Evolutionary conservation across 2,888 invertebrate genomes (phyloP), one percentile per base, ranked within the genome.

Genomic region (Parnassius orleans): DNA sequence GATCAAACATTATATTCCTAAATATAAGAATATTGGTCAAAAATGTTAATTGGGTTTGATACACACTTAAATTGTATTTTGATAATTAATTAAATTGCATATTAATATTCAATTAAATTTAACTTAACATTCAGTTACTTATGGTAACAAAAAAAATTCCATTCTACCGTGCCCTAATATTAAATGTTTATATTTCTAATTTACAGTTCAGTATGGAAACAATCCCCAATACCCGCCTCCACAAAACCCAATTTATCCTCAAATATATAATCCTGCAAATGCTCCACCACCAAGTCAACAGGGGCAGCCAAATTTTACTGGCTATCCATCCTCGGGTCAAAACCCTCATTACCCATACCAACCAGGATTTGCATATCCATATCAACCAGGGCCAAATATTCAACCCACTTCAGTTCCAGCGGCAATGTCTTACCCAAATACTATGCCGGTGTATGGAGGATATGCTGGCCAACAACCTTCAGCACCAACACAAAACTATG

Each of bases 241-340:
- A 1, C 84, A 81, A 64, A 80, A 81, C 46, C 81, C 78, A 56
- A 81, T 87, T 3, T 88, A 88, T 68, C 87, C 88, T 7, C 82
- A 85, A 57, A 69, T 86, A 42, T 82, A 81, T 64, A 83, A 83
- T 59, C 80, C 78, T 11, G 74, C 75, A 9, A 84, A 84, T 71
- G 80, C 81, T 1, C 80, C 80, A 0, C 75, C 78, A 0, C 78
- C 75, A 1, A 70, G 68, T 2, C 77, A 76, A 57, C 68, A 76
- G 0, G 72, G 69, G 1, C 79, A 78, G 51, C 72, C 73, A 1
- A 66, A 73, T 9, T 79, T 77, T 41, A 73, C 71, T 9, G 73
- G 71, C 10, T 64, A 65, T 19, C 67, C 65, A 14, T 60, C 52
- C 1, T 68, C 67, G 1, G 71, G 71, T 10, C 74, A 74, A 63